These are phyloP conservation scores for Mirza zaza DNA, from an alignment of 2,113 vertebrate genomes.

Conservation along the genomic window DNA sequence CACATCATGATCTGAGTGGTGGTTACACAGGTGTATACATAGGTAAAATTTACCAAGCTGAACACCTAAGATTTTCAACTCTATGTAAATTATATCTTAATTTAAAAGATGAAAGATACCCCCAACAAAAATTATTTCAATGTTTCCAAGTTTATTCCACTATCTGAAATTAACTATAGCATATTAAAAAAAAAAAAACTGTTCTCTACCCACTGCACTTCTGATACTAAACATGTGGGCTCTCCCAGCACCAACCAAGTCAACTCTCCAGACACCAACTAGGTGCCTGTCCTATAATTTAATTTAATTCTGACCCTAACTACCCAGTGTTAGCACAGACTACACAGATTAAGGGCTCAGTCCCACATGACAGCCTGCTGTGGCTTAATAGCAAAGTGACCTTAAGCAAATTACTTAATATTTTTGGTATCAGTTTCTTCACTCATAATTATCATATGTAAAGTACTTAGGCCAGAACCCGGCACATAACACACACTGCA, in stretches of 20 bases:
- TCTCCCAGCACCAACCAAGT: not conserved
- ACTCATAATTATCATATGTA: not conserved
- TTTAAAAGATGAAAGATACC: not conserved
- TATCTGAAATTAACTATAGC: not conserved
- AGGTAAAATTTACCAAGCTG: not conserved
- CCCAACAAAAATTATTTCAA: not conserved
- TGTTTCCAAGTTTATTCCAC: not conserved
- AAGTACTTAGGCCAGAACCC: not conserved
- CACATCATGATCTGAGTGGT: rapidly evolving
- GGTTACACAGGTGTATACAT: not conserved
- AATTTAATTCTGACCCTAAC: not conserved
- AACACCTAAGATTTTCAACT: not conserved
- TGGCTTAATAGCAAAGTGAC: not conserved
- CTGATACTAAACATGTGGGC: not conserved
- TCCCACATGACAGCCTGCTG: not conserved
- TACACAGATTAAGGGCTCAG: not conserved
- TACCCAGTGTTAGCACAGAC: not conserved
- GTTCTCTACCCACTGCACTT: not conserved
- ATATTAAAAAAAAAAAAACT: not conserved
- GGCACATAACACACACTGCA: no score
- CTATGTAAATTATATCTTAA: not conserved
- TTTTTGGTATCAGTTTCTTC: not conserved
- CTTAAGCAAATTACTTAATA: not conserved
- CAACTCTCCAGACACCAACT: not conserved
- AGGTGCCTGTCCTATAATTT: not conserved